Percentiles rank a stretch among this genome's conserved stretches.
Conservation (phyloP, 2,888 invertebrate species). For the Polymixis flavicincta region DNA sequence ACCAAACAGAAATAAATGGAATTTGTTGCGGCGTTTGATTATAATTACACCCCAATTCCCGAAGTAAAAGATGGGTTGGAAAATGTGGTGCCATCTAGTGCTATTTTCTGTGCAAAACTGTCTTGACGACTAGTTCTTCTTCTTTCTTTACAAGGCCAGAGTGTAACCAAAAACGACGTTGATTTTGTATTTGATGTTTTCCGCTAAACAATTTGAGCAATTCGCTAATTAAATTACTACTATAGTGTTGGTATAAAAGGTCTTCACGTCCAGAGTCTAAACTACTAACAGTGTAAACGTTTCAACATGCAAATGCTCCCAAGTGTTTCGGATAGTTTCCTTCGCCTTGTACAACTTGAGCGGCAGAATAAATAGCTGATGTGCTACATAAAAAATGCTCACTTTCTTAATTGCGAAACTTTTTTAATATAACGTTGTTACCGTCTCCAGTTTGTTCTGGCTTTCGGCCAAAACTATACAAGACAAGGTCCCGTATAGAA, state of each 20-base stretch:
- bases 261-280: not conserved
- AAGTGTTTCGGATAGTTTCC: slow-evolving; percentile 28
- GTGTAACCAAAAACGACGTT: not conserved
- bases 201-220: not conserved
- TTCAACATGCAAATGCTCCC: slow-evolving; percentile 23
- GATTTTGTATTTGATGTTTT: not conserved
- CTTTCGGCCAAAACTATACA: slow-evolving; percentile 51
- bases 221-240: slow-evolving; percentile 4
- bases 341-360: slow-evolving; percentile 9
- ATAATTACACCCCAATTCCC: not conserved
- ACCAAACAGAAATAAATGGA: slow-evolving; percentile 32
- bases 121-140: not conserved
- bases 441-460: slow-evolving; percentile 51
- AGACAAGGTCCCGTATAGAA: slow-evolving; percentile 60
- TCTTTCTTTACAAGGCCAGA: not conserved
- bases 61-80: not conserved
- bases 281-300: slow-evolving; percentile 1
- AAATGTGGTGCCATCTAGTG: not conserved
- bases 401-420: slow-evolving; percentile 61
- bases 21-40: slow-evolving; percentile 5
- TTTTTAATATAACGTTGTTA: slow-evolving; percentile 59
- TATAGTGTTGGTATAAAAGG: not conserved
- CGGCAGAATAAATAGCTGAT: slow-evolving; percentile 33
- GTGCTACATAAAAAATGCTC: slow-evolving; percentile 37
- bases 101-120: not conserved